A percentile compares a stretch with the other conserved stretches of the same genome.
Conservation (phyloP, 2,888 invertebrate species). For the Holacanthella duospinosa region DNA sequence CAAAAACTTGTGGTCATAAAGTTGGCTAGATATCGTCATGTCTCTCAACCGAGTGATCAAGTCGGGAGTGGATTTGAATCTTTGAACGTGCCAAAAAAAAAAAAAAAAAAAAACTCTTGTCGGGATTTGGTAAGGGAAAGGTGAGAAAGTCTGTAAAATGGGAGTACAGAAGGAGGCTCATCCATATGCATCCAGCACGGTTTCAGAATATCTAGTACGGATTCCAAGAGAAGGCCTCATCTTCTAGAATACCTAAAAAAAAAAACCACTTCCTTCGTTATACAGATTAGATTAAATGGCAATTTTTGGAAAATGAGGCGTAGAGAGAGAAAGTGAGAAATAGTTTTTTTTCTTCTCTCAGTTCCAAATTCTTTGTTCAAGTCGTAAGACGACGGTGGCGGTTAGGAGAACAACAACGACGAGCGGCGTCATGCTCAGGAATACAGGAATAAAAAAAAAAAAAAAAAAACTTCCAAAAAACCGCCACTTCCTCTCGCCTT, state of each 20-base stretch:
- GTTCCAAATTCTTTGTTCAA: neutral
- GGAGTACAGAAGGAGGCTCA: neutral
- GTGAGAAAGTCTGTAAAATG: neutral
- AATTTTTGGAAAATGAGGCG: slow-evolving; percentile 7
- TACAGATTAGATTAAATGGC: slow-evolving; percentile 12
- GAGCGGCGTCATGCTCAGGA: no score
- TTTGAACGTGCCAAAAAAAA: no score
- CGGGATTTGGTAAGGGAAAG: neutral
- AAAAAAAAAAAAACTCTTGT: no score
- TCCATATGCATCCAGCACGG: neutral
- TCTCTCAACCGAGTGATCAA: no score
- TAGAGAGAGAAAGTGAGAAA: neutral
- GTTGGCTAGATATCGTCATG: no score
- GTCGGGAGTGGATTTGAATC: neutral
- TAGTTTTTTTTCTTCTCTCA: neutral
- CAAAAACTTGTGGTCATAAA: no score
- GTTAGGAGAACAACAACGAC: no score
- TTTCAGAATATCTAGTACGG: neutral
- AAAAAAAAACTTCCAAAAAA: no score
- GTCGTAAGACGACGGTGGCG: no score
- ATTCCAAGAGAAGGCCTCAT: neutral
- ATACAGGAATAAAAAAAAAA: no score
- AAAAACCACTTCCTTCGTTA: slow-evolving; percentile 3
- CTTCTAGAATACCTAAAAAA: no score
- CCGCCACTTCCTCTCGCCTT: no score